A percentile compares a stretch with the other conserved stretches of the same genome.
Evolutionary conservation across 2,113 vertebrate species (phyloP).

Genomic region (Labeo catla): DNA sequence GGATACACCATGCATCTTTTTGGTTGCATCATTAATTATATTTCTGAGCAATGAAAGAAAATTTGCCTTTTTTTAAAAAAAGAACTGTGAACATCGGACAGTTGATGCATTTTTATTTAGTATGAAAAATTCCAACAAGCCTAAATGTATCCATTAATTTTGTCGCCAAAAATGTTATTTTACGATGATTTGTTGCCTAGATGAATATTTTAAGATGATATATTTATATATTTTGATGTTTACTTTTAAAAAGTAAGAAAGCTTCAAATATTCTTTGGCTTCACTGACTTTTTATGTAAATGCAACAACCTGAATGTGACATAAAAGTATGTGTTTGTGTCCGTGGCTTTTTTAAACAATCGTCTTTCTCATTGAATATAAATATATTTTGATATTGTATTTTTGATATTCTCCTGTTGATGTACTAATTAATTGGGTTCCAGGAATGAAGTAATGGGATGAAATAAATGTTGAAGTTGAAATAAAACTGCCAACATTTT

Average conservation of each 20-base stretch:
- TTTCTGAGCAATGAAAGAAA: background rate
- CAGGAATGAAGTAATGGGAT: slow-evolving; percentile 5
- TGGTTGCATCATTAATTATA: background rate
- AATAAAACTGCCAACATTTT: slow-evolving; percentile 28
- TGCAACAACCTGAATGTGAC: background rate
- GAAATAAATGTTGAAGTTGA: background rate
- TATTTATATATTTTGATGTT: background rate
- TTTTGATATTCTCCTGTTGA: slow-evolving; percentile 13
- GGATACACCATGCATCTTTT: background rate
- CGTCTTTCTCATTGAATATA: background rate
- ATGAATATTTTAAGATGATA: background rate
- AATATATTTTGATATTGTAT: background rate
- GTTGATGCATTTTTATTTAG: background rate
- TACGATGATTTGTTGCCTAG: background rate
- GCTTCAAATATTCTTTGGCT: background rate
- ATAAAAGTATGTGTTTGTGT: background rate
- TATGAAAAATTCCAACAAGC: background rate
- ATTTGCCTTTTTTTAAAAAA: background rate
- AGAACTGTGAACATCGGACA: slow-evolving; percentile 21
- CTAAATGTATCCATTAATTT: background rate
- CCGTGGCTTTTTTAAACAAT: background rate
- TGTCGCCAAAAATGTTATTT: background rate
- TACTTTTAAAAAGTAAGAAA: background rate
- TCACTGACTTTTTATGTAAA: background rate
- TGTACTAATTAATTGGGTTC: background rate